phyloP scores from a whole-genome alignment of 2,797 vertebrate species.

The Helicolenus hilgendorfi region DNA sequence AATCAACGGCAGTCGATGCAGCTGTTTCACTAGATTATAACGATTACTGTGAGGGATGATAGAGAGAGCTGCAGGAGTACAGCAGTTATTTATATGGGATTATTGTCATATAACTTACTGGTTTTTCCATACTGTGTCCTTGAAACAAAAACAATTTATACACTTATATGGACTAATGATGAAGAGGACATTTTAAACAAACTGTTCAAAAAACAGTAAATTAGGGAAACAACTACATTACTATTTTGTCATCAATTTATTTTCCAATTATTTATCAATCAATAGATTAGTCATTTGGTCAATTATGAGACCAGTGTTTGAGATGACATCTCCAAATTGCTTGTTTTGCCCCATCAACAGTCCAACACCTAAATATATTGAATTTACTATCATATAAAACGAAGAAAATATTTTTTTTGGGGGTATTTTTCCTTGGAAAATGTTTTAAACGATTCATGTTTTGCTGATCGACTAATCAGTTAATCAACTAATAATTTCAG shows the following conservation, averaged over 20 bases:
- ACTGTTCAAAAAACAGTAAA: background rate
- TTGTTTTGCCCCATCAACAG: background rate
- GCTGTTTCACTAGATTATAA: slow-evolving; percentile 68
- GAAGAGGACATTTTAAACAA: background rate
- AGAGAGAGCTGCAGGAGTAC: background rate
- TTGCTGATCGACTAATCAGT: rapidly evolving
- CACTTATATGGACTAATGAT: background rate
- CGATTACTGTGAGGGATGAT: slow-evolving; percentile 40
- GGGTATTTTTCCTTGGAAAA: too few species aligned
- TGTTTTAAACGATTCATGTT: too few species aligned
- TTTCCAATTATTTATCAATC: background rate
- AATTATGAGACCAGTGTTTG: background rate
- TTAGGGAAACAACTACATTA: background rate
- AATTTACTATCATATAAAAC: background rate
- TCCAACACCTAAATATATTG: background rate
- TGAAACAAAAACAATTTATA: background rate
- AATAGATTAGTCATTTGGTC: background rate
- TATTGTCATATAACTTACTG: background rate
- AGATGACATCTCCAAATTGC: background rate
- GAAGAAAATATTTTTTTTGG: background rate
- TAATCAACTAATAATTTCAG: too few species aligned
- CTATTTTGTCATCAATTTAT: background rate
- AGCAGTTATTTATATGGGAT: background rate
- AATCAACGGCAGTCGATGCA: slow-evolving; percentile 74
- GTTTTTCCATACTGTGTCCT: background rate